Evolutionary conservation across 2,888 invertebrate genomes (phyloP), one percentile per base, ranked within the genome.

Genomic region (Altica lythri): DNA sequence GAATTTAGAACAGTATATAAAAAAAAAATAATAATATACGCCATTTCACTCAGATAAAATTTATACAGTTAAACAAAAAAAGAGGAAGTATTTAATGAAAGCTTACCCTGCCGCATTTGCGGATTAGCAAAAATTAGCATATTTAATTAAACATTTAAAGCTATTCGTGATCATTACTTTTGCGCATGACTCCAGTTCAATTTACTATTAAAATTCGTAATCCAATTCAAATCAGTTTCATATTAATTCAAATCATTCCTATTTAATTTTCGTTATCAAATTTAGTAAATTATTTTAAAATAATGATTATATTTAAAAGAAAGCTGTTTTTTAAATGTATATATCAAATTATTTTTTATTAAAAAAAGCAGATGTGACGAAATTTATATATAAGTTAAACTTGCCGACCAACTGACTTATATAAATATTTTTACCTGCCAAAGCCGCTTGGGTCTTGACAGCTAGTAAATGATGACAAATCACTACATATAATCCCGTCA

Each of bases 401-500:
- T 32, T 13, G 13, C 25, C 43, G 29, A 38, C 42, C 35, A 17
- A 30, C 17, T 14, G 18, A 53, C 48, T 64, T 58, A 56, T 57
- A 53, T 53, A 53, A 57, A 42, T 56, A 45, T 56, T 55, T 67
- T 62, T 67, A 67, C 65, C 67, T 65, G 57, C 53, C n/a, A n/a
- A n/a, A n/a, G n/a, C n/a, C 32, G 42, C 52, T 22, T 32, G 53
- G 49, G 47, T 47, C 57, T 59, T 71, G 72, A 72, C 71, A 71
- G 70, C 60, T 27, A 51, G 42, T 25, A 71, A 72, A 72, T 72
- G 68, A 72, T 72, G 71, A 72, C 71, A 71, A 72, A 72, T 72
- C 65, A 65, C 66, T 66, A 68, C 57, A 68, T 63, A 64, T 66
- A 67, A 67, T 66, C 57, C 61, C n/a, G n/a, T 62, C 66, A 65